These are phyloP conservation scores for Copidosoma floridanum DNA, from an alignment of 1,140 invertebrate genomes.

Conservation along the genomic window DNA sequence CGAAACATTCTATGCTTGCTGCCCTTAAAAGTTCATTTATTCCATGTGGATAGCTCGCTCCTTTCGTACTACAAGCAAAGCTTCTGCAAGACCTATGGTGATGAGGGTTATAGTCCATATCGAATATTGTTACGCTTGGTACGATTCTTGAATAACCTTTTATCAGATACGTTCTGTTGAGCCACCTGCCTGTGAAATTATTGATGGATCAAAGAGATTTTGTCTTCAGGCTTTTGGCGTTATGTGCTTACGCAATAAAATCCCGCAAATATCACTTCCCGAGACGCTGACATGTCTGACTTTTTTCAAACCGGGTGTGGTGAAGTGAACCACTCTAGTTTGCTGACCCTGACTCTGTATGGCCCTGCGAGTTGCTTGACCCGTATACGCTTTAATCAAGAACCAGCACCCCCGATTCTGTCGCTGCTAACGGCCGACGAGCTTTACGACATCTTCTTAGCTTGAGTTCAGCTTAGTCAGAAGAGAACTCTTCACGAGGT, in stretches of 20 bases:
- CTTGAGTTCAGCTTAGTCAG: not conserved
- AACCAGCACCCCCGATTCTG: not conserved
- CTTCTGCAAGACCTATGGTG: not conserved
- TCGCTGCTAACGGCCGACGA: not conserved
- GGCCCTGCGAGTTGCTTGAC: too few relatives aligned
- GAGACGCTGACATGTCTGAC: conserved; percentile 19
- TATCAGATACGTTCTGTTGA: not conserved
- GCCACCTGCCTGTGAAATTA: not conserved
- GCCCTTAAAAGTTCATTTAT: not conserved
- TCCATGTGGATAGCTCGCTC: too few relatives aligned
- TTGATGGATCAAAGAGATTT: too few relatives aligned
- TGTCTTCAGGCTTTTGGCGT: too few relatives aligned
- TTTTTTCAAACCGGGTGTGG: conserved; percentile 11
- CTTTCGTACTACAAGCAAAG: not conserved
- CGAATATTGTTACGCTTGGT: not conserved
- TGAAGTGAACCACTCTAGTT: conserved; percentile 18
- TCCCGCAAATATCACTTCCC: conserved; percentile 35
- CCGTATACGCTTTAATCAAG: too few relatives aligned
- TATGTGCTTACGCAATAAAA: conserved; percentile 27
- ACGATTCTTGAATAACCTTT: not conserved
- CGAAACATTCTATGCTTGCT: not conserved
- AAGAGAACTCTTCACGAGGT: too few relatives aligned
- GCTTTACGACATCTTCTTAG: not conserved
- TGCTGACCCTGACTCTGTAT: not conserved
- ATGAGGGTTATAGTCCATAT: too few relatives aligned